A percentile compares a stretch with the other conserved stretches of the same genome.
These are phyloP conservation scores for Phragmatobia fuliginosa DNA, from an alignment of 2,888 invertebrate genomes.

Conservation along the genomic window DNA sequence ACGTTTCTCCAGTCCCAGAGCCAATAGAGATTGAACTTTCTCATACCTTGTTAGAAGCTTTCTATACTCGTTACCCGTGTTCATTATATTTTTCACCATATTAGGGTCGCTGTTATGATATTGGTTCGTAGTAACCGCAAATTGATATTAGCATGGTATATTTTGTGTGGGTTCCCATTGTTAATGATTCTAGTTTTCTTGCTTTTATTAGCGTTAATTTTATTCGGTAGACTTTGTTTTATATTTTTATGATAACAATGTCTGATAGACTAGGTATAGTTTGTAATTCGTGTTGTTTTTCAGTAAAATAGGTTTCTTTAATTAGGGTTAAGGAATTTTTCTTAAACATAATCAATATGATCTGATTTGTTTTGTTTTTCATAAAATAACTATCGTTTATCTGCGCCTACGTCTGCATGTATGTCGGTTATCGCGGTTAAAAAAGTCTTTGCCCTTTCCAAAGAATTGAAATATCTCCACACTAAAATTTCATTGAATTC, in stretches of 20 bases:
- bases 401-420: too few relatives aligned
- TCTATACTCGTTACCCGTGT: slow-evolving; percentile 26
- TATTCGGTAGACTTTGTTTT: neutral
- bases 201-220: neutral
- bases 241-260: neutral
- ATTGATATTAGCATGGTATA: slow-evolving; percentile 14
- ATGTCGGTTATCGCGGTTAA: too few relatives aligned
- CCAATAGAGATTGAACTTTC: slow-evolving; percentile 34
- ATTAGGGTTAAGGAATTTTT: too few relatives aligned
- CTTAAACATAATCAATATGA: too few relatives aligned
- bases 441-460: too few relatives aligned
- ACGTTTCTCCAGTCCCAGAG: slow-evolving; percentile 21
- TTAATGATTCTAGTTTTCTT: neutral
- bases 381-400: too few relatives aligned
- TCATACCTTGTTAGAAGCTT: slow-evolving; percentile 30
- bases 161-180: neutral
- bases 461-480: too few relatives aligned
- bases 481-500: too few relatives aligned
- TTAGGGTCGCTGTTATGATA: slow-evolving; percentile 12
- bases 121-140: slow-evolving; percentile 20
- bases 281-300: too few relatives aligned
- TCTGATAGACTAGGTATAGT: neutral
- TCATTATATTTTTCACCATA: slow-evolving; percentile 18
- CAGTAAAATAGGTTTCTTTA: too few relatives aligned
- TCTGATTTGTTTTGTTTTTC: too few relatives aligned